Evolutionary conservation across 2,888 invertebrate genomes (phyloP).

Genomic region (Drosophila emarginata): DNA sequence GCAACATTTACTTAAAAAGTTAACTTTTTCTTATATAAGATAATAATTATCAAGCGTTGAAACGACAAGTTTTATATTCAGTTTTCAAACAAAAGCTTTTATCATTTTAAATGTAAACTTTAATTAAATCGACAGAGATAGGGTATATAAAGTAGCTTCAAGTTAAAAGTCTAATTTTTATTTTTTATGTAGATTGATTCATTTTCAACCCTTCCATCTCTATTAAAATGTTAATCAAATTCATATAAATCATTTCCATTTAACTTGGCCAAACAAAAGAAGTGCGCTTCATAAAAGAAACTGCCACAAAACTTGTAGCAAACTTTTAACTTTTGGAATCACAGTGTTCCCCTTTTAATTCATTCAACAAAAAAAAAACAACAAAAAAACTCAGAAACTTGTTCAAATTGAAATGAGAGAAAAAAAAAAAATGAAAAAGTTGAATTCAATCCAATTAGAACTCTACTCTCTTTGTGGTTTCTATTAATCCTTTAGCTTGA

Average conservation of each 20-base stretch:
- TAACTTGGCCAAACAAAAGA: not conserved
- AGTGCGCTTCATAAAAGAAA: not conserved
- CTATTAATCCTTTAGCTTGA: not conserved
- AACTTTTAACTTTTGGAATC: not conserved
- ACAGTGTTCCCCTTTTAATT: not conserved
- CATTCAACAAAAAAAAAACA: not conserved
- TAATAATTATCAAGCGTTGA: too few relatives aligned
- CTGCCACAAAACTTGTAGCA: not conserved
- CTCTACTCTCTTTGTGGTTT: not conserved
- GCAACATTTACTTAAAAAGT: too few relatives aligned
- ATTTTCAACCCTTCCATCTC: not conserved
- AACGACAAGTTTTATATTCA: too few relatives aligned
- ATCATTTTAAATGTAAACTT: not conserved
- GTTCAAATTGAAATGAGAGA: not conserved
- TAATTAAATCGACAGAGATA: not conserved
- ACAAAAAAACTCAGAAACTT: not conserved
- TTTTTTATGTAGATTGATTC: not conserved
- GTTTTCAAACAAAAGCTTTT: too few relatives aligned
- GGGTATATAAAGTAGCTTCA: not conserved
- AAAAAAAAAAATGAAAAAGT: not conserved
- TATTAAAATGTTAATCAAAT: not conserved
- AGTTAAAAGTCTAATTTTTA: not conserved
- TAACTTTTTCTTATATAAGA: too few relatives aligned
- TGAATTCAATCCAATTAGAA: not conserved
- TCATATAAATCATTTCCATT: conserved; percentile 1